A percentile compares a stretch with the other conserved stretches of the same genome.
phyloP scores from a whole-genome alignment of 2,113 vertebrate species.

The Eurystomus gularis region DNA sequence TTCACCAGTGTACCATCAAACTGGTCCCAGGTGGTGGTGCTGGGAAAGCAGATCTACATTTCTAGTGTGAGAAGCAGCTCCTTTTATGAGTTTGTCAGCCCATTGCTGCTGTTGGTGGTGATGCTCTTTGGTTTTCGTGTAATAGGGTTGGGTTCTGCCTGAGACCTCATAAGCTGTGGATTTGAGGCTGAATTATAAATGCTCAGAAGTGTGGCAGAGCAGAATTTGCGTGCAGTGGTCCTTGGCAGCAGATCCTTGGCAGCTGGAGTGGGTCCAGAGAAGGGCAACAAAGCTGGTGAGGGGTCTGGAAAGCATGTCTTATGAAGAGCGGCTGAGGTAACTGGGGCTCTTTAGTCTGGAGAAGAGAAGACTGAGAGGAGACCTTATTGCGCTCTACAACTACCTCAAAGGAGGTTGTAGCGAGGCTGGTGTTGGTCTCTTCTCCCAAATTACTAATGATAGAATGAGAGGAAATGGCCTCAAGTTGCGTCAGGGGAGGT shows the following conservation, averaged over 20 bases:
- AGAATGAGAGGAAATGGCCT: no score
- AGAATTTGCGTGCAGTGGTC: background rate
- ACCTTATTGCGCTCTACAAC: no score
- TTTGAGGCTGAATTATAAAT: background rate
- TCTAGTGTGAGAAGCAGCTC: background rate
- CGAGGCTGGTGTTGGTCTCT: no score
- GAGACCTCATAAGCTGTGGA: rapidly evolving
- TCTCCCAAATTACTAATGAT: no score
- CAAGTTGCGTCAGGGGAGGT: no score
- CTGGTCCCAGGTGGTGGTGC: background rate
- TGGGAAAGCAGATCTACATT: background rate
- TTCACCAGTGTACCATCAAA: background rate
- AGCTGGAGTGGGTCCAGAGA: no score
- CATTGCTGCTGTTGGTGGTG: rapidly evolving
- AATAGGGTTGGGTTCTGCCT: background rate
- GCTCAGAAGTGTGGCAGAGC: background rate
- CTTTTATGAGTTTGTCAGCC: background rate
- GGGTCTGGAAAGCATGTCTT: no score
- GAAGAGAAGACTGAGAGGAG: no score
- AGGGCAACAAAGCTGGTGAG: no score
- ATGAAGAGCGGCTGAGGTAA: no score
- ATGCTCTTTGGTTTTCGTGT: background rate
- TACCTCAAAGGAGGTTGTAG: no score
- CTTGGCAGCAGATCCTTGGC: background rate
- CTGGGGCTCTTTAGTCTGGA: no score